A percentile compares a stretch with the other conserved stretches of the same genome.
phyloP scores from a whole-genome alignment of 2,113 vertebrate genomes.

The Anser brachyrhynchus region DNA sequence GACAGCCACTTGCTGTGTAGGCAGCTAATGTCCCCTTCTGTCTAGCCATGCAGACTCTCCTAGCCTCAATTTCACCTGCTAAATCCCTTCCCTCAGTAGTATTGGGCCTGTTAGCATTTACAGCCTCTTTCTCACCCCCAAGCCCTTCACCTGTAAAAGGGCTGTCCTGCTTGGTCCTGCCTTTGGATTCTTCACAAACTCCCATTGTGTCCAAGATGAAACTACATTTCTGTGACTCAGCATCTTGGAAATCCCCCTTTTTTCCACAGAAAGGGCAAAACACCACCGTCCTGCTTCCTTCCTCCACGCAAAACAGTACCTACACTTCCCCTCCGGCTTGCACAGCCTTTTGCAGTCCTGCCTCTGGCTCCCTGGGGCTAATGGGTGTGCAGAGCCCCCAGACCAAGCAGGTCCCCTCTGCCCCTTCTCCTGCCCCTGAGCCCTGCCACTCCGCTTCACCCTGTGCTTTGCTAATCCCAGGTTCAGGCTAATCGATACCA shows the following conservation, averaged over 20 bases:
- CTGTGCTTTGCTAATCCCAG: background rate
- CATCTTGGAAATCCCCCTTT: background rate
- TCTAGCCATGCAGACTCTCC: background rate
- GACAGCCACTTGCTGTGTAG: background rate
- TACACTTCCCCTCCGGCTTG: background rate
- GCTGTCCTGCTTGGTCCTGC: background rate
- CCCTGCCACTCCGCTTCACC: fast-evolving
- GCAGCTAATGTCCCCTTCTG: background rate
- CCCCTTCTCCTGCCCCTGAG: background rate
- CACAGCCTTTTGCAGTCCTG: background rate
- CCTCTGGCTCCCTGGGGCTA: background rate
- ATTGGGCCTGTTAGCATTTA: background rate
- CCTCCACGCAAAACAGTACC: background rate
- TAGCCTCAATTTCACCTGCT: background rate
- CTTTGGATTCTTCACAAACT: background rate
- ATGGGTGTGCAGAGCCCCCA: background rate
- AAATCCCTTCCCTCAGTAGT: background rate
- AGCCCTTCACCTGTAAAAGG: background rate
- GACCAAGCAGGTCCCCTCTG: background rate
- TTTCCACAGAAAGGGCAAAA: background rate
- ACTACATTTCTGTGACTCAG: background rate
- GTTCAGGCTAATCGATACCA: background rate
- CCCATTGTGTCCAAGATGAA: fast-evolving
- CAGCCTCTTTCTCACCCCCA: background rate
- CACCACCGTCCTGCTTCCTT: background rate